Evolutionary conservation across 2,888 invertebrate genomes (phyloP).

Genomic region (Microplitis manilae): DNA sequence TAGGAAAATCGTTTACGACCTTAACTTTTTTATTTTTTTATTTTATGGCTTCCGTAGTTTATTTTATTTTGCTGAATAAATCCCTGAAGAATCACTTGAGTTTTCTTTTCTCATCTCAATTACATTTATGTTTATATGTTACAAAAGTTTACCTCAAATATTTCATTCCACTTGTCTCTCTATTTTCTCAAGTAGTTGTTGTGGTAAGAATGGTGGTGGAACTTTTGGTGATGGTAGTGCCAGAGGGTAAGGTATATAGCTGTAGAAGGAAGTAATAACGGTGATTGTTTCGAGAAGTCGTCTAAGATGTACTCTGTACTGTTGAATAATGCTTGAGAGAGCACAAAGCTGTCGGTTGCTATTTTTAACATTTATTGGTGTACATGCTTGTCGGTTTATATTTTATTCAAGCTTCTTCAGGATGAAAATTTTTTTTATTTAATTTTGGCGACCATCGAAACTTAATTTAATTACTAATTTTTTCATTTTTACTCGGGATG

Average conservation of each 20-base stretch:
- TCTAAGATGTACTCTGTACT: neutral
- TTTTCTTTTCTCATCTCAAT: conserved; percentile 11
- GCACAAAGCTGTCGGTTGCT: neutral
- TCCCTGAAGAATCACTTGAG: conserved; percentile 13
- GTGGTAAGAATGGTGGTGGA: neutral
- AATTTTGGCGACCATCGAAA: too few relatives aligned
- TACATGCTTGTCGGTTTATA: neutral
- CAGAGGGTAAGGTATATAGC: neutral
- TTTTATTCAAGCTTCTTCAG: neutral
- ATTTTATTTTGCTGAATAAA: neutral
- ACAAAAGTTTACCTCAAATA: conserved; percentile 15
- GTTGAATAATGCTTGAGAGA: neutral
- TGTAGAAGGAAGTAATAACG: conserved; percentile 6
- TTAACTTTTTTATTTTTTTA: conserved; percentile 19
- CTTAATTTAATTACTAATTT: too few relatives aligned
- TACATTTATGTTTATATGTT: conserved; percentile 20
- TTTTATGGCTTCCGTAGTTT: conserved; percentile 17
- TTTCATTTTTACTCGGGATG: too few relatives aligned
- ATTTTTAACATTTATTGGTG: neutral
- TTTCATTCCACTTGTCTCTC: neutral
- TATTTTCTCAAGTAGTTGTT: neutral
- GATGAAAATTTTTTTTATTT: too few relatives aligned
- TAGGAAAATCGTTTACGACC: neutral
- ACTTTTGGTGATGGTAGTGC: neutral
- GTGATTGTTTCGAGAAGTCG: conserved; percentile 16